phyloP scores from a whole-genome alignment of 1,140 invertebrate species.

The Euwallacea fornicatus region DNA sequence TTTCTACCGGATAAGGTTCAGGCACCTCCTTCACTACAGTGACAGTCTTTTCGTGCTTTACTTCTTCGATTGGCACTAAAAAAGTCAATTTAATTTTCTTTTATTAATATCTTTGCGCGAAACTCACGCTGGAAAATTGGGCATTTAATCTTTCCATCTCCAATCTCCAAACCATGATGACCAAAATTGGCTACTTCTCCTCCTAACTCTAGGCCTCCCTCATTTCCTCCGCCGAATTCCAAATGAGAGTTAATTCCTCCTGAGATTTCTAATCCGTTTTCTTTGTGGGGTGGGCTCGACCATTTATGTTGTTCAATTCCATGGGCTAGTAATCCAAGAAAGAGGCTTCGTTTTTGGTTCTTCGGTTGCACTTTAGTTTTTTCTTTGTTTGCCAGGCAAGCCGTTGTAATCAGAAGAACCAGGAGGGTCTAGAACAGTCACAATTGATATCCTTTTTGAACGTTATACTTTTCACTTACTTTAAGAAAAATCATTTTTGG shows the following conservation, averaged over 20 bases:
- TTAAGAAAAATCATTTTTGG: slow-evolving; percentile 25
- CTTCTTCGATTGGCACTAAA: slow-evolving; percentile 17
- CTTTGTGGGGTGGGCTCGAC: background rate
- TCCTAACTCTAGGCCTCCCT: background rate
- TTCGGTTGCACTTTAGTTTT: slow-evolving; percentile 6
- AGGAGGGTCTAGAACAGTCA: slow-evolving; percentile 7
- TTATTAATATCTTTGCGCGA: background rate
- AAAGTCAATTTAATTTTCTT: background rate
- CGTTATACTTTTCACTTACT: slow-evolving; percentile 15
- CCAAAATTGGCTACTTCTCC: background rate
- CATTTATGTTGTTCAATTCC: slow-evolving; percentile 8
- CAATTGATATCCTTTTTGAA: background rate
- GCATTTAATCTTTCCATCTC: slow-evolving; percentile 19
- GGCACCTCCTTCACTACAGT: slow-evolving; percentile 72
- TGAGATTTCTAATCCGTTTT: slow-evolving; percentile 5
- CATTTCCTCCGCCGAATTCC: background rate
- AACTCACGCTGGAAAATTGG: slow-evolving; percentile 21
- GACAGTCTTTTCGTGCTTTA: slow-evolving; percentile 67
- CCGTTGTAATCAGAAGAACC: background rate
- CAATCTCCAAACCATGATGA: slow-evolving; percentile 15
- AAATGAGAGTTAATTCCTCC: background rate
- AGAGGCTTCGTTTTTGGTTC: slow-evolving; percentile 22
- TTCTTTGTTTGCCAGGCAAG: slow-evolving; percentile 6
- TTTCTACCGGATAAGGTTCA: slow-evolving; percentile 51
- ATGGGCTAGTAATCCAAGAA: slow-evolving; percentile 22